These are phyloP conservation scores for Thelaira solivaga DNA, from an alignment of 2,888 invertebrate genomes.

Conservation along the genomic window DNA sequence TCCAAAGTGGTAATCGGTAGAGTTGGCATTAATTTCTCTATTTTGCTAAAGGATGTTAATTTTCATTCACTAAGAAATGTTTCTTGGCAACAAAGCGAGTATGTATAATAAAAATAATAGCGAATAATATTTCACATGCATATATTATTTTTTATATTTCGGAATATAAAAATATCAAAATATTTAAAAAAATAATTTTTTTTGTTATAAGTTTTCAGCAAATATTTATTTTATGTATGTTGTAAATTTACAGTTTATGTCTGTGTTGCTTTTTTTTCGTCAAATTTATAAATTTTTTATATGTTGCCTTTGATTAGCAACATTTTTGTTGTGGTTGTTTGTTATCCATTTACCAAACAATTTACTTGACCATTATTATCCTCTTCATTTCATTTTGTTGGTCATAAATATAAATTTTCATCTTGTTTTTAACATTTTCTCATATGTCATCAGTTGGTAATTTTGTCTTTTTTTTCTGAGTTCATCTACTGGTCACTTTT, in stretches of 20 bases:
- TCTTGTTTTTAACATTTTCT: constrained; percentile 57
- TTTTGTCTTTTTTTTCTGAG: constrained; percentile 40
- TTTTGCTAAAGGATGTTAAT: too few species aligned
- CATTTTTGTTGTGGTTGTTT: constrained; percentile 23
- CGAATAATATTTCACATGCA: too few species aligned
- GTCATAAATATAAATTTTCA: constrained; percentile 65
- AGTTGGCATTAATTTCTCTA: too few species aligned
- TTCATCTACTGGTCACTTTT: neutral
- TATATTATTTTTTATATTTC: too few species aligned
- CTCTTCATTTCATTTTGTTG: constrained; percentile 54
- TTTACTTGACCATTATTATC: constrained; percentile 58
- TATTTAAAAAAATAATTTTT: too few species aligned
- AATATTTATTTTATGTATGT: neutral
- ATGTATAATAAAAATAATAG: too few species aligned
- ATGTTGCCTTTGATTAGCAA: constrained; percentile 28
- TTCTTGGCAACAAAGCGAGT: too few species aligned
- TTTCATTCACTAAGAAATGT: too few species aligned
- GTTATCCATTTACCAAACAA: constrained; percentile 53
- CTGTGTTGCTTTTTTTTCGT: neutral
- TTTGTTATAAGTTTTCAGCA: too few species aligned
- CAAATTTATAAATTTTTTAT: neutral
- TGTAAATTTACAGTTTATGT: neutral
- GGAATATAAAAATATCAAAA: too few species aligned
- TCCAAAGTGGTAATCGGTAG: too few species aligned
- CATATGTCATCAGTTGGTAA: constrained; percentile 66